Evolutionary conservation across 2,888 invertebrate genomes (phyloP), one percentile per base, ranked within the genome.

Genomic region (Cenopis cana): DNA sequence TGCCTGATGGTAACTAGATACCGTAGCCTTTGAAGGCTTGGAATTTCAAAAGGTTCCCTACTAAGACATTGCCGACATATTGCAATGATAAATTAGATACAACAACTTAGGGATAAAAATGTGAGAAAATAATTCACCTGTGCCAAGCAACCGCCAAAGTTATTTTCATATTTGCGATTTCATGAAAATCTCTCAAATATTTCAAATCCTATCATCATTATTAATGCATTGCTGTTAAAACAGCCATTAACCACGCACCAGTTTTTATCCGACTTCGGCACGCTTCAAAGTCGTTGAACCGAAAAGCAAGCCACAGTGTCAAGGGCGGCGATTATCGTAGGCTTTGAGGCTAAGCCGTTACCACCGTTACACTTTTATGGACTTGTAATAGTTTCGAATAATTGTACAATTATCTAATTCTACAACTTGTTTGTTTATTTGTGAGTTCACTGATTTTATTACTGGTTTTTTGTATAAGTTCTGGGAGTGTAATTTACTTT

Each of bases 261-360:
- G 29, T 65, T 67, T 55, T 61, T 52, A 60, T 38, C 12, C 33
- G 18, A 38, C 36, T 38, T 46, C 24, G 49, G 61, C 49, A 62
- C 66, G 66, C 60, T 52, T 57, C 29, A 18, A 69, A 71, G 71
- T 67, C 71, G 50, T 61, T 71, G 71, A 71, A 71, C 71, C 66
- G 67, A 67, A 67, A 67, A 71, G 50, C 60, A 55, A 67, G 61
- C 54, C 67, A 61, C 66, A 71, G 67, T 67, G 71, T 71, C 71
- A 71, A 71, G 71, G 71, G 66, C 66, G 52, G 9, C 54, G 66
- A 54, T 60, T 65, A 66, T 18, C 60, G 69, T 36, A 24, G 33
- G 24, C 41, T 56, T 67, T 67, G 60, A 55, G 60, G 70, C 46
- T 65, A 55, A 67, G 11, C 60, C 49, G 49, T 57, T 50, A 60